Evolutionary conservation across 2,888 invertebrate species (phyloP), one percentile per base, ranked within the genome.

Genomic region (Seira musarum): DNA sequence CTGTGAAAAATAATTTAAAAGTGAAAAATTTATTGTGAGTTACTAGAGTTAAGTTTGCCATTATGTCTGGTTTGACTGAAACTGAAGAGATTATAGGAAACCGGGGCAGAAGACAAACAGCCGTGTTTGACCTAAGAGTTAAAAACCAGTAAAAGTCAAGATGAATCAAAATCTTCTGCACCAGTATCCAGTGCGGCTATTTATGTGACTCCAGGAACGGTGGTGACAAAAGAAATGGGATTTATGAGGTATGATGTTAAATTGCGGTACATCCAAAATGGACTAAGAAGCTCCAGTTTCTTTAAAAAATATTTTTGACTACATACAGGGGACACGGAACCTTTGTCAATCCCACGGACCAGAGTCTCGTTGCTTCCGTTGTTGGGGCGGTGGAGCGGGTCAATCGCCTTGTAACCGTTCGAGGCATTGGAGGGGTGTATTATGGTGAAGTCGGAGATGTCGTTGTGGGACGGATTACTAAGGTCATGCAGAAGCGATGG

Each of bases 401-500:
- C 0, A 99, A 99, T 89, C 97, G 97, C 89, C 90, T 99, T 77
- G 94, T 99, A 81, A 96, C 96, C 69, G 94, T 99, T 2, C 92
- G 93, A 85, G 97, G 99, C 0, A 90, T 98, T 6, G 98, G 98
- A 88, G 94, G 95, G 88, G 92, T 98, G 81, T 98, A 95, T 88
- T 93, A 94, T 81, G 96, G 96, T 8, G 98, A 98, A 90, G 95
- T 99, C 72, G 99, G 99, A 0, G 99, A 99, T 90, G 97, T 99
- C 1, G 93, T 99, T 10, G 95, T 99, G 3, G 99, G 98, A 0
- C 91, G 99, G 67, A 94, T 99, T 30, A 93, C 94, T 0, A 97
- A 98, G 89, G 96, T 99, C 0, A 97, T 83, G 82, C 96, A 97
- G 87, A 94, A 94, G 87, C 91, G 97, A 80, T 98, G 98, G 98